A percentile compares a stretch with the other conserved stretches of the same genome.
Conservation (phyloP, 1,140 invertebrate genomes). For the Platyura marginata region DNA sequence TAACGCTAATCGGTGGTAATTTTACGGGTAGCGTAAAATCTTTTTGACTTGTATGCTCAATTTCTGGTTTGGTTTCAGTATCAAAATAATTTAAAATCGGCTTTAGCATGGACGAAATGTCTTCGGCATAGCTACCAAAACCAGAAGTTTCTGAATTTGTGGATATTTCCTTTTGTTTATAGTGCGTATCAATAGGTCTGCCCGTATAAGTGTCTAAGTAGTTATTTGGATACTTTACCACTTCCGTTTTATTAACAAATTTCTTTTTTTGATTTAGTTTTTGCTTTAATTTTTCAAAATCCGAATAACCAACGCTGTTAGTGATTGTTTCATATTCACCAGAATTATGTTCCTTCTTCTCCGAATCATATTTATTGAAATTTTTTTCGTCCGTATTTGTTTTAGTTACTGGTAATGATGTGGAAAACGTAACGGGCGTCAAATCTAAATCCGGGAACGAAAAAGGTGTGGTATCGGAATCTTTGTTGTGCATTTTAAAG, state of each 20-base stretch:
- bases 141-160: too few species aligned
- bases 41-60: not conserved
- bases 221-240: not conserved
- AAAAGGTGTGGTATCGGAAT: not conserved
- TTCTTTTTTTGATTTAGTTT: too few species aligned
- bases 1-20: slow-evolving; percentile 30
- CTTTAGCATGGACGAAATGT: not conserved
- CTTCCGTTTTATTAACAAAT: too few species aligned
- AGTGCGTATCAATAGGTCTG: too few species aligned
- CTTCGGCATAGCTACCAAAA: too few species aligned
- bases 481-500: slow-evolving; percentile 13
- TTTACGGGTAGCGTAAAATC: slow-evolving; percentile 13
- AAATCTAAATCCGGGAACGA: not conserved
- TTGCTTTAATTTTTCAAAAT: not conserved
- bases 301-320: not conserved
- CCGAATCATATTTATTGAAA: not conserved
- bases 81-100: too few species aligned
- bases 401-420: not conserved
- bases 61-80: not conserved
- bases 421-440: not conserved
- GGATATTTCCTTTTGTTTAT: not conserved
- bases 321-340: not conserved
- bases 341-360: not conserved
- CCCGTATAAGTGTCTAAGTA: too few species aligned
- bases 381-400: not conserved